Conservation (phyloP, 1,140 invertebrate genomes). For the Microplitis demolitor region DNA sequence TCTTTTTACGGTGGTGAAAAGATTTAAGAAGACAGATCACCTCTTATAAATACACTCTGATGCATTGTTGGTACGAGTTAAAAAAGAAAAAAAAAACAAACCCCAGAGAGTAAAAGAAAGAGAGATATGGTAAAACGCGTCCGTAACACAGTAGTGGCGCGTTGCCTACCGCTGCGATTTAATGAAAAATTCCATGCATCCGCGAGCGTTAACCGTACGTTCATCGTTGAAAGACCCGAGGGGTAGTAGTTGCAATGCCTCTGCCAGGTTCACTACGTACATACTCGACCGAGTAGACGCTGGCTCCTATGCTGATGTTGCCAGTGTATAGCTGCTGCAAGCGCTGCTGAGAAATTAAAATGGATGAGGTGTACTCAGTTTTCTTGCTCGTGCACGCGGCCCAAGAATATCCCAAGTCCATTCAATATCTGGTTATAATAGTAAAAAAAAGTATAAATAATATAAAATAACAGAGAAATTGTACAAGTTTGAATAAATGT, state of each 20-base stretch:
- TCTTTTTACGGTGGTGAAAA: not conserved
- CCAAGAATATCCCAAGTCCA: no score
- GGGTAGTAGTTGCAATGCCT: conserved; percentile 21
- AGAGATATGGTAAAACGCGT: conserved; percentile 7
- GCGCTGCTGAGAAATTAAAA: conserved; percentile 28
- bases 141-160: not conserved
- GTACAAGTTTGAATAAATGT: no score
- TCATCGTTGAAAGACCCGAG: conserved; percentile 19
- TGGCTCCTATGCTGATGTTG: no score
- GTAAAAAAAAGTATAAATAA: no score
- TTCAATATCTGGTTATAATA: no score
- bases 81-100: not conserved
- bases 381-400: not conserved
- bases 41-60: conserved; percentile 7
- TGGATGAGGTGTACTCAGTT: conserved; percentile 21
- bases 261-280: not conserved
- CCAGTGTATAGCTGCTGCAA: conserved; percentile 3
- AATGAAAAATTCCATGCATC: conserved; percentile 32
- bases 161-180: conserved; percentile 24
- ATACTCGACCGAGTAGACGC: no score
- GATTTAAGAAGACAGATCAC: conserved; percentile 1
- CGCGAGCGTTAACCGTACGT: conserved; percentile 31
- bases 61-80: conserved; percentile 12
- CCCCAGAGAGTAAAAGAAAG: not conserved
- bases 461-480: no score